Base-by-base conservation (phyloP, 1,140 invertebrate species). In the Papilio aristodemus region DNA sequence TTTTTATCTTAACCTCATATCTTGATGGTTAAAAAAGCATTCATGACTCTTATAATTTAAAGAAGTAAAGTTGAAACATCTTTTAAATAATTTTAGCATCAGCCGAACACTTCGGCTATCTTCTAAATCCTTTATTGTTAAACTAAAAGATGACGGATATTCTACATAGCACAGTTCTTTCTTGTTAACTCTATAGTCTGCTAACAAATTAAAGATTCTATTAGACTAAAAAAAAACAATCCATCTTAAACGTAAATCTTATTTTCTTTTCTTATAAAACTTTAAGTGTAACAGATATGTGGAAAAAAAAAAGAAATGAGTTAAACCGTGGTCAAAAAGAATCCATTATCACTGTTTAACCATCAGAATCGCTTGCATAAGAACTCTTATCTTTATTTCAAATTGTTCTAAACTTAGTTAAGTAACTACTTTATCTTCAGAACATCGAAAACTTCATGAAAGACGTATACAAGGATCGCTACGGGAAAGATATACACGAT, bases 401-500 rank as follows among this genome's bases (percentile, higher is more conserved):
- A 32, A 32, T 32, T 32, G 27, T 32, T 32, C 27, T 6, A 32
- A 32, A 32, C 6, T 32, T 14, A 13, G 10, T 19, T 54, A 54
- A 68, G 9, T 60, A 41, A 9, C n/a, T 27, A 9, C n/a, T 72
- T 46, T 69, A 46, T 63, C 66, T 69, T 14, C 74, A 91, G 89
- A 91, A 97, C 86, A 98, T 99, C 83, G 96, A 98, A 86, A 95
- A 96, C 78, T 99, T 99, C 91, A 98, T 99, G 94, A 97, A 97
- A 86, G 95, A 97, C 83, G 97, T 97, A 36, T 97, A 98, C 91
- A 89, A 89, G 69, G 90, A 89, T 54, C 84, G 87, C 11, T 87
- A 89, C 64, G 89, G 91, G 38, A 83, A 85, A 68, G 89, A 91
- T 43, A 86, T 90, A 46, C 85, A 89, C 10, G 89, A 91, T 13